Evolutionary conservation across 1,140 invertebrate genomes (phyloP), one percentile per base, ranked within the genome.

Genomic region (Chrysomallon squamiferum): DNA sequence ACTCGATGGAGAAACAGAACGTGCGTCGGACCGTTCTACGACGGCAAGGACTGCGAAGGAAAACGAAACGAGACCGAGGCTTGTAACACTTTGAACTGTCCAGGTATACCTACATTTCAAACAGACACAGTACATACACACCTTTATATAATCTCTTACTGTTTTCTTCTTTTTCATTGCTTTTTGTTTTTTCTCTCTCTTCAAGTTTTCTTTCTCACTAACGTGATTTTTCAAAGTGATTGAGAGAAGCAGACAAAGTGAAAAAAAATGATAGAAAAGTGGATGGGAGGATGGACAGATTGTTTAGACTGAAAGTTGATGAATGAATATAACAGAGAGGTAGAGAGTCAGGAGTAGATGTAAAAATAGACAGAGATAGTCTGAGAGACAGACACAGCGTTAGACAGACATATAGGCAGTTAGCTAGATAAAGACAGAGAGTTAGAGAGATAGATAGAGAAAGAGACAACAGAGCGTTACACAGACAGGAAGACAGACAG

Each of bases 1-100:
- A 87, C 91, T 45, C 88, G 91, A 9, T 90, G 90, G 58, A 89
- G 94, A 7, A 88, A 38, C 0, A 62, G 76, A 18, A 54, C 22
- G 1, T 78, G 76, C 47, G 58, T 59, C 11, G 65, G 33, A n/a
- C 63, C 71, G 7, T 18, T 29, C 33, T 61, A 69, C 38, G 71
- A 65, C n/a, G 75, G 75, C 9, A 41, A 61, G 5, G 43, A 64
- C 43, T 77, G 75, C 47, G 25, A 29, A 32, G 73, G 68, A 13
- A n/a, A 57, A 27, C 15, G 50, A 15, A 38, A 60, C 15, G 62
- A 75, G 43, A 50, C 60, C 3, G 60, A 65, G 27, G 60, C n/a
- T 0, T 77, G 76, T 56, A 73, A 72, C 52, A 52, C 30, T 35
- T 65, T 64, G 15, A 57, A 29, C 13, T 78, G 73, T 65, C 74